Evolutionary conservation across 2,113 vertebrate genomes (phyloP).

Genomic region (Pedetes capensis): DNA sequence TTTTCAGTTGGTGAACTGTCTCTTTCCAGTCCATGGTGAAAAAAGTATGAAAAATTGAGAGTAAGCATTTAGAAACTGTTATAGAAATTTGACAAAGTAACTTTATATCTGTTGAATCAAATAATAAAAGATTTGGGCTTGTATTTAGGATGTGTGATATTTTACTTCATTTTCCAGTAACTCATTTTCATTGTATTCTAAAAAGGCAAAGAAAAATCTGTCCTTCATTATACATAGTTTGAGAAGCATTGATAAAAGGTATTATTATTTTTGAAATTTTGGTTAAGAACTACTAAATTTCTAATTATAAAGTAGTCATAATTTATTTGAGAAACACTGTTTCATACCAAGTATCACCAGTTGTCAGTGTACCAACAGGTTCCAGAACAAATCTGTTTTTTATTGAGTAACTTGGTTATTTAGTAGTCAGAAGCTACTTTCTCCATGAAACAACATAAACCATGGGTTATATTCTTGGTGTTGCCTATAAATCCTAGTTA

Average conservation of each 20-base stretch:
- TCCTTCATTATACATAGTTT: background rate
- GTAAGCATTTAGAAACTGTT: background rate
- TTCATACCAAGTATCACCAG: background rate
- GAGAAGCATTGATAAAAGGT: slow-evolving; percentile 34
- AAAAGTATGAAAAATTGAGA: slow-evolving; percentile 36
- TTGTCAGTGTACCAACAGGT: background rate
- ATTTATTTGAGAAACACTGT: slow-evolving; percentile 37
- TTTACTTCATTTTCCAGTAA: slow-evolving; percentile 52
- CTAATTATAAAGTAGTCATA: background rate
- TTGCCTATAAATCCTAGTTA: background rate
- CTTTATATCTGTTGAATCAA: slow-evolving; percentile 32
- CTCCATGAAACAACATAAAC: background rate
- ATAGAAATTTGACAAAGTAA: slow-evolving; percentile 47
- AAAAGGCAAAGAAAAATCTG: slow-evolving; percentile 32
- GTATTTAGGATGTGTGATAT: slow-evolving; percentile 21
- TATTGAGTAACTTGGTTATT: background rate
- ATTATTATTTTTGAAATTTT: slow-evolving; percentile 19
- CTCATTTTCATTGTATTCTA: slow-evolving; percentile 56
- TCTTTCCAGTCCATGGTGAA: background rate
- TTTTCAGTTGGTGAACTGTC: background rate
- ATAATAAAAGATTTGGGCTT: slow-evolving; percentile 35
- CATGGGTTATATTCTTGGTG: background rate
- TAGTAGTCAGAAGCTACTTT: background rate
- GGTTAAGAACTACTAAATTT: slow-evolving; percentile 12
- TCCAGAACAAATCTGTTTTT: background rate